These are phyloP conservation scores for Galagoides demidoff DNA, from an alignment of 2,797 vertebrate genomes.

Conservation along the genomic window DNA sequence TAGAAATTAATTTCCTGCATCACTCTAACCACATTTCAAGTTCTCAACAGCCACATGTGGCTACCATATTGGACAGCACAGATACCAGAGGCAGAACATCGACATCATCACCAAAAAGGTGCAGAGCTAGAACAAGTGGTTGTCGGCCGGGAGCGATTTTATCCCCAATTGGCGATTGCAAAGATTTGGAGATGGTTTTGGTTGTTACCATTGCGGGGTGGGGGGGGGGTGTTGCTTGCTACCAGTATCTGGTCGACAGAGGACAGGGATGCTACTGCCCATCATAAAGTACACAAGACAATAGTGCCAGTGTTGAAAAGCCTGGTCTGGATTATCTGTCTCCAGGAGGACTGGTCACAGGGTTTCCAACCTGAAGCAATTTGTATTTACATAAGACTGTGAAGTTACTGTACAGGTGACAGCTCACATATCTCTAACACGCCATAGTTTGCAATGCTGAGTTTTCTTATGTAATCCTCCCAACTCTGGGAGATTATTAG, in stretches of 20 bases:
- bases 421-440: background rate
- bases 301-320: background rate
- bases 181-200: background rate
- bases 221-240: too few species aligned
- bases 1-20: background rate
- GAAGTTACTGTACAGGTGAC: background rate
- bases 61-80: accelerated
- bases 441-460: background rate
- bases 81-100: accelerated
- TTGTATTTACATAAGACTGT: background rate
- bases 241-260: background rate
- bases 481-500: background rate
- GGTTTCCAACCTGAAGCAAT: background rate
- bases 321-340: background rate
- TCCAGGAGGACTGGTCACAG: background rate
- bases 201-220: background rate
- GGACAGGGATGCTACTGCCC: background rate
- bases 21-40: background rate
- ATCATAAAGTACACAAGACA: too few species aligned
- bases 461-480: background rate
- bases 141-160: background rate
- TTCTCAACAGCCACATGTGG: too few species aligned
- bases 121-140: background rate
- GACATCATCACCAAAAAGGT: background rate
- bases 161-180: background rate